Base-by-base conservation (phyloP, 1,140 invertebrate species). In the Temnothorax nylanderi region DNA sequence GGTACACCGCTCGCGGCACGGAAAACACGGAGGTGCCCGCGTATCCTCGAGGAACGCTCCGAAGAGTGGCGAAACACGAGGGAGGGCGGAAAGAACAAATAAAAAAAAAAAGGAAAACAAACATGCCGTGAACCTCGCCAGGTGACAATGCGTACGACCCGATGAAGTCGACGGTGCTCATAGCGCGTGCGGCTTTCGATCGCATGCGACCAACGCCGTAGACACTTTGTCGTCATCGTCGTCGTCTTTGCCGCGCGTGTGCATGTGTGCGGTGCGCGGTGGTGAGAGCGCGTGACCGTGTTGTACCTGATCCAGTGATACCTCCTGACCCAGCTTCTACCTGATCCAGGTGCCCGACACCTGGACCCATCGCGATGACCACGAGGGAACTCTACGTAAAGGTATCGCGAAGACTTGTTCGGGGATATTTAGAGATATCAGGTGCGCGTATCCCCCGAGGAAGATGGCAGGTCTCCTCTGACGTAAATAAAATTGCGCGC, bases 341-440 rank as follows among this genome's bases (percentile, higher is more conserved):
- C 88, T 87, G 88, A 85, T 80, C 78, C 56, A 88, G 85, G 89
- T 75, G 75, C 47, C 69, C 47, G 74, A 41, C 75, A 84, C 80
- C 87, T 86, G 85, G 90, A 91, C 89, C 88, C 32, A 82, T 84
- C 71, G 82, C 87, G 67, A 95, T 95, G 95, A 95, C 94, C 86
- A 95, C 94, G 54, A 94, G 91, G 89, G 94, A 95, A 89, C 93
- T 95, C 58, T 95, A 95, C 92, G 93, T 94, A 67, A 95, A 95
- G 95, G 95, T 95, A 94, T 75, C 67, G 32, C 71, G 67, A 1
- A 67, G 26, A 21, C 7, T 75, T 0, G 18, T 8, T 64, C 10
- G 18, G 44, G 6, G 13, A n/a, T 82, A 21, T 32, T 16, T 26
- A 26, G 26, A 18, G 58, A 32, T 47, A 26, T 34, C 58, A 51